A percentile compares a stretch with the other conserved stretches of the same genome.
Evolutionary conservation across 2,797 vertebrate genomes (phyloP).

Genomic region (Tauraco hartlaubi): DNA sequence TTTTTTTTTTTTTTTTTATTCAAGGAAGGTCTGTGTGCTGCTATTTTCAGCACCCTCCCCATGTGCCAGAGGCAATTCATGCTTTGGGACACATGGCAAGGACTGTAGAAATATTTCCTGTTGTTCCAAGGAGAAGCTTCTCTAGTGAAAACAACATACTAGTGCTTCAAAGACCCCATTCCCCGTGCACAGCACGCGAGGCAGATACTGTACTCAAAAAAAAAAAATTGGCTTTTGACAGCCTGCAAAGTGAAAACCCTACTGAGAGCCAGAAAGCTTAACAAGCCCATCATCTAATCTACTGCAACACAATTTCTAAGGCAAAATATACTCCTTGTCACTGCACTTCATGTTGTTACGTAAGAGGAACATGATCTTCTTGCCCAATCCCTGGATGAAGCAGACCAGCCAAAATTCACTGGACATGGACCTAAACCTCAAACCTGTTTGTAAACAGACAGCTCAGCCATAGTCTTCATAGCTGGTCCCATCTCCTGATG

Average conservation of each 20-base stretch:
- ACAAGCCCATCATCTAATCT: not conserved
- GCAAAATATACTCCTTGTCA: not conserved
- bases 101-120: slow-evolving; percentile 67
- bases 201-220: not conserved
- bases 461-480: not conserved
- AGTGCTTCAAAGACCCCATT: not conserved
- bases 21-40: slow-evolving; percentile 9
- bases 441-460: not conserved
- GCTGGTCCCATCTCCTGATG: not conserved
- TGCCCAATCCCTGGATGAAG: not conserved
- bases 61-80: slow-evolving; percentile 51
- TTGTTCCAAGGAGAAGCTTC: not conserved
- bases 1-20: not conserved
- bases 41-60: slow-evolving; percentile 49
- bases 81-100: slow-evolving; percentile 22
- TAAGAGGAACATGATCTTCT: accelerated
- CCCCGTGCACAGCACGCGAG: not conserved
- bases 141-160: not conserved
- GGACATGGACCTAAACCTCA: not conserved
- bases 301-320: not conserved
- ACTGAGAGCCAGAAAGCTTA: not conserved
- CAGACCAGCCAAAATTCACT: not conserved
- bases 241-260: not conserved
- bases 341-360: not conserved
- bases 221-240: not conserved